Evolutionary conservation across 2,113 vertebrate genomes (phyloP), one percentile per base, ranked within the genome.

Genomic region (Paraplagusia blochii): DNA sequence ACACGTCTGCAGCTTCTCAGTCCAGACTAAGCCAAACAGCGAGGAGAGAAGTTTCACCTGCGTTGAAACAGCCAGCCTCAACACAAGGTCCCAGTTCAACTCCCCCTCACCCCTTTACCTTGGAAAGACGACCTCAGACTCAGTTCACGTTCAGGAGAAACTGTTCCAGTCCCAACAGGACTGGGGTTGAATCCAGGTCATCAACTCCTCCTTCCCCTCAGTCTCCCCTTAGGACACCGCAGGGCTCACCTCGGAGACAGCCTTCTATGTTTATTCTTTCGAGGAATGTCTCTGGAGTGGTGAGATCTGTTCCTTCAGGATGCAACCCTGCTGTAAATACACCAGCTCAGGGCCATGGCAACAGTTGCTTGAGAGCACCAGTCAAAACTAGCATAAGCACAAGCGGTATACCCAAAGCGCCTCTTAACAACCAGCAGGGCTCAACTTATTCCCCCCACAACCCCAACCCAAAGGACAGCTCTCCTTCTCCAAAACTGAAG

Each of bases 381-480:
- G 86, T 93, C 62, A 95, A 92, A 87, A 86, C 87, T 69, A 81
- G 69, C 57, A 89, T 90, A 74, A 90, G 85, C 84, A 93, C 90
- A 8, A 89, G 74, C 47, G 87, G 91, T 79, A 92, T 95, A 77
- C 92, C 94, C n/a, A 97, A 93, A 85, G 88, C 93, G 34, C 89
- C 91, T 71, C 70, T 91, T 19, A 84, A 89, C 65, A 88, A 83
- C 78, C 18, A 82, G 63, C 43, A 44, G 90, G 92, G 76, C 63
- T 68, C 76, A n/a, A 17, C 68, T 70, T 54, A 15, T 83, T 86
- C 44, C 87, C 88, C 53, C 47, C 65, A 22, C 90, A 79, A 42
- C 66, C 42, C 91, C 47, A 90, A 83, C 56, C 72, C 79, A 5
- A 50, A 60, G 0, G 86, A 90, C 36, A 88, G 72, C 42, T 88